These are phyloP conservation scores for Prosopocoilus inquinatus DNA, from an alignment of 2,888 invertebrate genomes.

Conservation along the genomic window DNA sequence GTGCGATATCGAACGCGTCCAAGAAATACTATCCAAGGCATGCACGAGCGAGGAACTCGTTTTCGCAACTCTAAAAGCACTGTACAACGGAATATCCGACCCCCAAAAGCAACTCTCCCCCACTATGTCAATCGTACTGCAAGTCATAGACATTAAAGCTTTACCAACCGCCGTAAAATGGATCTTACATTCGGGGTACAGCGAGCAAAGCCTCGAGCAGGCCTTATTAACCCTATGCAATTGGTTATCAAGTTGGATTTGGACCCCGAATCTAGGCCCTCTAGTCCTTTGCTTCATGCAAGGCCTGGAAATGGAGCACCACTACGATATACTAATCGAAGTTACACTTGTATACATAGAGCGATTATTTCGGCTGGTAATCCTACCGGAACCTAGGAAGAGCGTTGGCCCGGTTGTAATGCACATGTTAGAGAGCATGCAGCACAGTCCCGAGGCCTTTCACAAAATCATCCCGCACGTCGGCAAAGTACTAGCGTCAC, in stretches of 20 bases:
- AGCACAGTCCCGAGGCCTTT: slow-evolving; percentile 61
- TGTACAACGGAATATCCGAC: slow-evolving; percentile 62
- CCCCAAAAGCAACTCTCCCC: slow-evolving; percentile 59
- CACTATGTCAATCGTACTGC: slow-evolving; percentile 60
- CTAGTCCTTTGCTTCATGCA: slow-evolving; percentile 68
- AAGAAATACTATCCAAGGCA: slow-evolving; percentile 43
- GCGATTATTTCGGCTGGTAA: slow-evolving; percentile 57
- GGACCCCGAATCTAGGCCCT: slow-evolving; percentile 61
- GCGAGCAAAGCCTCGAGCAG: slow-evolving; percentile 58
- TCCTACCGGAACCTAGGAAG: slow-evolving; percentile 56
- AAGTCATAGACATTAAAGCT: slow-evolving; percentile 51
- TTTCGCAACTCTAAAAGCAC: slow-evolving; percentile 57
- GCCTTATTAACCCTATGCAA: slow-evolving; percentile 64
- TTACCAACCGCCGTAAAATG: slow-evolving; percentile 51
- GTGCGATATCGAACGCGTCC: slow-evolving; percentile 41
- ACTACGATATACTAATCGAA: slow-evolving; percentile 53
- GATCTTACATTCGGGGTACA: slow-evolving; percentile 45
- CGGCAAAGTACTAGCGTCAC: slow-evolving; percentile 52
- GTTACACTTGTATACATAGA: slow-evolving; percentile 63
- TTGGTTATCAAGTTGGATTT: slow-evolving; percentile 67
- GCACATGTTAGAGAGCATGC: slow-evolving; percentile 61
- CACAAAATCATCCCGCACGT: slow-evolving; percentile 59
- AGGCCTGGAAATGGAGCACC: slow-evolving; percentile 56
- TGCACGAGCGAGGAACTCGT: slow-evolving; percentile 52
- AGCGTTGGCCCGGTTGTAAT: slow-evolving; percentile 63